Evolutionary conservation across 2,888 invertebrate species (phyloP).

Genomic region (Helleia helle): DNA sequence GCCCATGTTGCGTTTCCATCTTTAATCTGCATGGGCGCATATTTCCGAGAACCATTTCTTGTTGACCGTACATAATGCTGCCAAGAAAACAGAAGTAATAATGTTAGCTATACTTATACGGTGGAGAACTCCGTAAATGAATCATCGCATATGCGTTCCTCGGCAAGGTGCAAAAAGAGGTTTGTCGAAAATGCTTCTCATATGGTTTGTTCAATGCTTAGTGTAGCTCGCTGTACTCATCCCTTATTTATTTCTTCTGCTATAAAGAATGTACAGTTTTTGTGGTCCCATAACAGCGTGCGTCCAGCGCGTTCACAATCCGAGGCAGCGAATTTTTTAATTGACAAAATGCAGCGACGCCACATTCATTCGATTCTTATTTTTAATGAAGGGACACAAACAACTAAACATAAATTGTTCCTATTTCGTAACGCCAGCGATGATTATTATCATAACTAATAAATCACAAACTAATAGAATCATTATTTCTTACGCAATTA

Average conservation of each 20-base stretch:
- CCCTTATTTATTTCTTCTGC: conserved; percentile 72
- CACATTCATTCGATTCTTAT: conserved; percentile 55
- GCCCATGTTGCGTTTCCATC: conserved; percentile 67
- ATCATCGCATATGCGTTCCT: conserved; percentile 70
- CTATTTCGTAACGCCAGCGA: conserved; percentile 1
- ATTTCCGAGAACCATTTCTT: conserved; percentile 71
- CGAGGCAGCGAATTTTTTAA: conserved; percentile 59
- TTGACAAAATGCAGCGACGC: conserved; percentile 59
- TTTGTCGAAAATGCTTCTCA: conserved; percentile 68
- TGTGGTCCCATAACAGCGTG: conserved; percentile 53
- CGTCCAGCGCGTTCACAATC: conserved; percentile 39
- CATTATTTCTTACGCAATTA: conserved; percentile 6
- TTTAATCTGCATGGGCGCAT: conserved; percentile 70
- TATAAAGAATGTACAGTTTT: conserved; percentile 64
- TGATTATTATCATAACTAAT: neutral
- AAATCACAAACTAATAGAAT: conserved; percentile 7
- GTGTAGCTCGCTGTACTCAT: conserved; percentile 51
- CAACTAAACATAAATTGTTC: neutral
- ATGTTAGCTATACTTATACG: conserved; percentile 66
- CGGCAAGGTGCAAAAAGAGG: conserved; percentile 64
- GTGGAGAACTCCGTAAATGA: conserved; percentile 67
- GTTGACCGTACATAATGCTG: conserved; percentile 62
- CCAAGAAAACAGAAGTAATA: conserved; percentile 69
- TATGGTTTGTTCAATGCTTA: conserved; percentile 47
- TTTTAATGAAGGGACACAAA: conserved; percentile 45